These are phyloP conservation scores for Lingula anatina DNA, from an alignment of 2,888 invertebrate species.

Conservation along the genomic window DNA sequence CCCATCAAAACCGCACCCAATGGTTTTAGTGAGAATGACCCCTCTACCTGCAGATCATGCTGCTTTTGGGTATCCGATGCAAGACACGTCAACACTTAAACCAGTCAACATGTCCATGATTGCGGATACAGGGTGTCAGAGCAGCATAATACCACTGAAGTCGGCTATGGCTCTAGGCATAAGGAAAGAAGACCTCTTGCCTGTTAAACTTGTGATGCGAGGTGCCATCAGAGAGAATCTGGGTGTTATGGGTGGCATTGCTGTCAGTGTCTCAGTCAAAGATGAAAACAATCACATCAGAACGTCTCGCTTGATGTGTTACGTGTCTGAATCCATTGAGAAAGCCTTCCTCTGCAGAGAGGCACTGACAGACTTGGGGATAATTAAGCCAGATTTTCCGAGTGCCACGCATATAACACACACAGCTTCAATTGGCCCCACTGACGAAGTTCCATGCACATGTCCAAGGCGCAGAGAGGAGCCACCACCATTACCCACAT, in stretches of 20 bases:
- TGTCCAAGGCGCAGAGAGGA: conserved; percentile 7
- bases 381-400: conserved; percentile 3
- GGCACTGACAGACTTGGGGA: conserved; percentile 7
- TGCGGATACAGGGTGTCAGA: conserved; percentile 10
- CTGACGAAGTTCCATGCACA: conserved; percentile 4
- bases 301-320: conserved; percentile 7
- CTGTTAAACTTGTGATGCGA: conserved; percentile 13
- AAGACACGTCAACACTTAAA: conserved; percentile 3
- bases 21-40: conserved; percentile 2
- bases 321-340: conserved; percentile 7
- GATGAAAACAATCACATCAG: conserved; percentile 3
- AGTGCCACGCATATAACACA: background rate
- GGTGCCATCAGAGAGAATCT: conserved; percentile 9
- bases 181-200: conserved; percentile 9
- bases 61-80: conserved; percentile 3
- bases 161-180: conserved; percentile 7
- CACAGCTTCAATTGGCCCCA: conserved; percentile 2
- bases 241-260: conserved; percentile 7
- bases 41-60: conserved; percentile 1
- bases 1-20: conserved; percentile 8
- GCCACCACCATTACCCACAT: conserved; percentile 4
- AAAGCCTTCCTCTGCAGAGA: conserved; percentile 9
- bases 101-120: conserved; percentile 6
- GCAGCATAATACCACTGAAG: conserved; percentile 9
- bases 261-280: conserved; percentile 1